Evolutionary conservation across 1,140 invertebrate genomes (phyloP), one percentile per base, ranked within the genome.

Genomic region (Panulirus ornatus): DNA sequence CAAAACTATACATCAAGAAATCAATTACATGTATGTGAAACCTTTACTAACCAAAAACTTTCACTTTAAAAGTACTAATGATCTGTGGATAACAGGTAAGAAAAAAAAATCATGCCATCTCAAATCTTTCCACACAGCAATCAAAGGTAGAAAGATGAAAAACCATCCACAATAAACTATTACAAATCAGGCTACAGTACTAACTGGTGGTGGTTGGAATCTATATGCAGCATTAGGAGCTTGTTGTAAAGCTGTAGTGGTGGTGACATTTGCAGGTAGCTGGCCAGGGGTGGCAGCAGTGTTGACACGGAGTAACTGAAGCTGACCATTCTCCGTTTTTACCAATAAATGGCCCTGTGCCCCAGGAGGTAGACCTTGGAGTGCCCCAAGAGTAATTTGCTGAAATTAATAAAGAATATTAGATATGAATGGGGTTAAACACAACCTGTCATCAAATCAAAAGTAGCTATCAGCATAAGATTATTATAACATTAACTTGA

Each of bases 261-360:
- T 87, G 34, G 86, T 84, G 30, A 76, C 82, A 66, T 44, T 84
- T 19, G 79, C 38, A 1, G 84, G 73, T 36, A 90, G 66, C 42
- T 90, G 91, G 27, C 76, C 84, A 14, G 85, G 83, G 8, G 27
- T 47, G 38, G 90, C 75, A 22, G 92, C 86, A n/a, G 92, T 84
- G 76, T 85, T 92, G 73, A 98, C 97, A 94, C 97, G 96, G 91
- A 99, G 94, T 93, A 99, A 95, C 94, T 99, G 97, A 94, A 97
- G 97, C 93, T 98, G 97, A 92, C 98, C 98, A 95, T 97, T 98
- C 95, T 99, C 98, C 93, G 98, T 98, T 95, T 98, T 98, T 93
- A 99, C 94, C 92, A 98, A 95, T 93, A 98, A 95, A 94, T 97
- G 97, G 93, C 97, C 96, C 94, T 96, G 97, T 94, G 96, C 96